These are phyloP conservation scores for Ochropleura plecta DNA, from an alignment of 2,888 invertebrate species.

Conservation along the genomic window DNA sequence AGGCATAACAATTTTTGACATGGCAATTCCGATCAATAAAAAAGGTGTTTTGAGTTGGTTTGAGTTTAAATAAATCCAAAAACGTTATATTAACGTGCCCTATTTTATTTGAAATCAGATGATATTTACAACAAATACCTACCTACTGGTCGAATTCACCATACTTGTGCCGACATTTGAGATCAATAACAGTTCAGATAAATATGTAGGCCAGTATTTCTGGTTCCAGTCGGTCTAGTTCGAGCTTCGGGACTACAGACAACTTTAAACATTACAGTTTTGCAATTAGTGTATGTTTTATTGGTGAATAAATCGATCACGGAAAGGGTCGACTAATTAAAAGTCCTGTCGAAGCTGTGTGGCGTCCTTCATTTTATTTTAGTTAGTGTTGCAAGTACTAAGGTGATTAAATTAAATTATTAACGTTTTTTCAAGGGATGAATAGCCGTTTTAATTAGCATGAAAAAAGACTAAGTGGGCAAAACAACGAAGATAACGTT, in stretches of 20 bases:
- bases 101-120: constrained; percentile 11
- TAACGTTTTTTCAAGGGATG: neutral
- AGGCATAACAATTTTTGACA: neutral
- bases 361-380: constrained; percentile 9
- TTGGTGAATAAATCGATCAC: constrained; percentile 23
- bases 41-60: neutral
- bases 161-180: constrained; percentile 9
- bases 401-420: neutral
- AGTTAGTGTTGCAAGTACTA: neutral
- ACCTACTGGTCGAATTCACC: constrained; percentile 1
- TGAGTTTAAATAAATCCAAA: too few relatives aligned
- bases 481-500: neutral
- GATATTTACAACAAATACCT: neutral
- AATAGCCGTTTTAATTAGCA: neutral
- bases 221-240: constrained; percentile 30
- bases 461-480: neutral
- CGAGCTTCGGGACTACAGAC: constrained; percentile 2
- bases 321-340: neutral
- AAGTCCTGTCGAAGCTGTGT: neutral
- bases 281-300: constrained; percentile 12
- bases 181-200: constrained; percentile 43
- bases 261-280: constrained; percentile 24
- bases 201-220: constrained; percentile 50
- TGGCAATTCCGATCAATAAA: neutral
- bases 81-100: neutral